These are phyloP conservation scores for Tetramorium bicarinatum DNA, from an alignment of 2,888 invertebrate genomes.

Conservation along the genomic window DNA sequence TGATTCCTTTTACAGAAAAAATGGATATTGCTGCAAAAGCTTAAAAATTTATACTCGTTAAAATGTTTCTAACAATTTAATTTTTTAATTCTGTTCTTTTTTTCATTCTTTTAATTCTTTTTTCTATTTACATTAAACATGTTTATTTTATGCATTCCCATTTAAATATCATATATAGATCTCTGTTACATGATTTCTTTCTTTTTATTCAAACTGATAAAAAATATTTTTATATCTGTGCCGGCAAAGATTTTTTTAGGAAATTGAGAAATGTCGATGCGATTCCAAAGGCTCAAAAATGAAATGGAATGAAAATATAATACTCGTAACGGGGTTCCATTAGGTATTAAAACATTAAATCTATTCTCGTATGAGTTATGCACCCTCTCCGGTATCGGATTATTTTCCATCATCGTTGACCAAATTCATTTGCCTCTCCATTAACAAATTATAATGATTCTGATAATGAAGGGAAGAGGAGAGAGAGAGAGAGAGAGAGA, in stretches of 20 bases:
- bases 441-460: slow-evolving; percentile 61
- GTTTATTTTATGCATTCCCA: neutral
- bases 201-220: neutral
- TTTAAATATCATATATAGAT: neutral
- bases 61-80: neutral
- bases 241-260: neutral
- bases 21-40: neutral
- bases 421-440: slow-evolving; percentile 46
- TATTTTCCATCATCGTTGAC: slow-evolving; percentile 49
- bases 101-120: no score
- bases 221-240: neutral
- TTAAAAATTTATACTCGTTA: neutral
- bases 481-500: neutral
- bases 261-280: slow-evolving; percentile 3
- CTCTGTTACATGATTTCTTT: neutral
- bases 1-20: neutral
- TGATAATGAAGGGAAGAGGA: neutral
- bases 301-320: slow-evolving; percentile 34
- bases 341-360: slow-evolving; percentile 64
- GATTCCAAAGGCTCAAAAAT: neutral
- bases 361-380: slow-evolving; percentile 43
- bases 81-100: neutral
- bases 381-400: slow-evolving; percentile 17
- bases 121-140: neutral
- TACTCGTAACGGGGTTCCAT: slow-evolving; percentile 33